Conservation (phyloP, 92 coral and sea anemone genomes). For the Paragorgia papillata region DNA sequence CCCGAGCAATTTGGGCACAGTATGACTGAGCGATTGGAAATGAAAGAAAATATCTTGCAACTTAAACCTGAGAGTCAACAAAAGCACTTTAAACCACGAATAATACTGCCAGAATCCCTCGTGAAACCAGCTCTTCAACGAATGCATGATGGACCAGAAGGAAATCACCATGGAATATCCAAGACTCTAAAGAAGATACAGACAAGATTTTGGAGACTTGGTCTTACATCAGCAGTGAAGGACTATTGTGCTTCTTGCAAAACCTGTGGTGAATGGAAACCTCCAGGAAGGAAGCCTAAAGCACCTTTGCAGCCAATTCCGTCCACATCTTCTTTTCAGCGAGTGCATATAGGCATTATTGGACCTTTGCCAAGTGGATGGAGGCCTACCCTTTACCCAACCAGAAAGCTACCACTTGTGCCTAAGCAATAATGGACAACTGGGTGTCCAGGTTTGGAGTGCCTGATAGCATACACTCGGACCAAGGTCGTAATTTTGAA, state of each 20-base stretch:
- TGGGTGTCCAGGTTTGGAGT: constrained; percentile 57
- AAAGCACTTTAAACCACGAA: constrained; percentile 1
- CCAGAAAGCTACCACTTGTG: constrained; percentile 57
- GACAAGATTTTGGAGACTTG: constrained; percentile 59
- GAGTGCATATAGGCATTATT: constrained; percentile 47
- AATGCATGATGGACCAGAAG: constrained; percentile 50
- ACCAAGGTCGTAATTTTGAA: constrained; percentile 64
- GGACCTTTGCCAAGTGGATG: constrained; percentile 56
- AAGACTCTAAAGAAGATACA: constrained; percentile 62
- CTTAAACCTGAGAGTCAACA: not conserved
- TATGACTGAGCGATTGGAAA: constrained; percentile 28
- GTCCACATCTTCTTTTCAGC: not conserved
- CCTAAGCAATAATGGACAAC: constrained; percentile 48
- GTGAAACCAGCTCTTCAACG: constrained; percentile 36
- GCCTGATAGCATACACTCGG: constrained; percentile 51
- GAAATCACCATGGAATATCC: constrained; percentile 48
- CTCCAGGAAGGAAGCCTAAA: constrained; percentile 2
- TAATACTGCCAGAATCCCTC: constrained; percentile 43
- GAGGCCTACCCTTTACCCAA: constrained; percentile 65
- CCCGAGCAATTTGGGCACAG: constrained; percentile 41
- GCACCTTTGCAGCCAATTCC: constrained; percentile 5
- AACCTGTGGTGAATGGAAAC: constrained; percentile 51
- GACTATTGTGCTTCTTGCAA: constrained; percentile 44
- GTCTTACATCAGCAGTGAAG: constrained; percentile 14
- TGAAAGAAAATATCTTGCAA: constrained; percentile 22